Evolutionary conservation across 1,140 invertebrate genomes (phyloP), one percentile per base, ranked within the genome.

Genomic region (Harpegnathos saltator): DNA sequence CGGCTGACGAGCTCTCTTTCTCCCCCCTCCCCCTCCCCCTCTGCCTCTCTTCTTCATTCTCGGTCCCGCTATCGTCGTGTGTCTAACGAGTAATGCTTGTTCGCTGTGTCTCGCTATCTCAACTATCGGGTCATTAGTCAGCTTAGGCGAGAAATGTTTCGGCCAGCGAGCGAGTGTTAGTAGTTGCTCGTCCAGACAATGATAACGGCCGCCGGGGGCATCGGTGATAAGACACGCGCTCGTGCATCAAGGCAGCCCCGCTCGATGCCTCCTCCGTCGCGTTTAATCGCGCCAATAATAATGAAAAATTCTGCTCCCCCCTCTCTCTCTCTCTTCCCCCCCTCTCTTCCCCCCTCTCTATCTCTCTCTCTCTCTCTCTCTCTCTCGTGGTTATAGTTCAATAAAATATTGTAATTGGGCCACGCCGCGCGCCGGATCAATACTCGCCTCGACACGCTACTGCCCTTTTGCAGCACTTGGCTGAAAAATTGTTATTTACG

Each of bases 351-450:
- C 4, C 33, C 24, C 22, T 12, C n/a, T 38, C n/a, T n/a, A n/a
- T n/a, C n/a, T n/a, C n/a, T n/a, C 17, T 19, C 52, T 14, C 61
- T 22, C 2, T 29, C 33, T 9, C 19, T 38, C 19, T 59, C 68
- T 66, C 69, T 85, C 38, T 50, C 48, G 26, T 50, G 68, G 66
- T 80, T 69, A 84, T 87, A 71, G 86, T 87, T 87, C 82, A 84
- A 88, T 88, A 87, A 88, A 87, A 88, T 88, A 88, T 88, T 87
- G 86, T 88, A 88, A 88, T 88, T 88, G 85, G 82, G 75, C 82
- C 86, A 82, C 38, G 59, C 65, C 72, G 68, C 38, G 65, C n/a
- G 52, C 12, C 63, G 82, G 86, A 88, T 88, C 86, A 84, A 88
- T 88, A 88, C 85, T 66, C 71, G 44, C 61, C 66, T 38, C 29